These are phyloP conservation scores for Melanerpes aurifrons DNA, from an alignment of 2,113 vertebrate species.

Conservation along the genomic window DNA sequence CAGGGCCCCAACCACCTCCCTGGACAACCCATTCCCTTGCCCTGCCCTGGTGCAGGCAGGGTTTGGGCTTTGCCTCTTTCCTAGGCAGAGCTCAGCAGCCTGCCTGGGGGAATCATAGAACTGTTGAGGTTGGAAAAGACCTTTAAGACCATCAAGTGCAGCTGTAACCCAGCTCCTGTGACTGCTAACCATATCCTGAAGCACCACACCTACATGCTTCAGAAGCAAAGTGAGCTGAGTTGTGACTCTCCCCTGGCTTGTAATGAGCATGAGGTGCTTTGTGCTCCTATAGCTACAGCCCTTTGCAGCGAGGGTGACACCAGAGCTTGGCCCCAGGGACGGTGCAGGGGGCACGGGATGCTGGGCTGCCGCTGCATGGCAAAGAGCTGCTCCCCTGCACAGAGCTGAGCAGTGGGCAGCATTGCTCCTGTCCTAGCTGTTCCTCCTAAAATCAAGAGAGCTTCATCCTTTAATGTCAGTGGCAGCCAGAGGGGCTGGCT, in stretches of 20 bases:
- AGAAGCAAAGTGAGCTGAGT: not conserved
- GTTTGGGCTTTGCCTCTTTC: not conserved
- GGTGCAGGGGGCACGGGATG: not conserved
- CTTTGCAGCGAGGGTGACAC: fast-evolving
- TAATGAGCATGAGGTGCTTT: not conserved
- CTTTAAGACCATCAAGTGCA: too few species aligned
- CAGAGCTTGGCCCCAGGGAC: not conserved
- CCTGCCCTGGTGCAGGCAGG: not conserved
- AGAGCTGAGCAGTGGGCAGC: fast-evolving
- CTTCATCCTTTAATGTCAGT: not conserved
- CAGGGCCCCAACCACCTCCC: too few species aligned
- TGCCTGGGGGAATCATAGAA: not conserved
- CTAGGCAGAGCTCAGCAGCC: fast-evolving
- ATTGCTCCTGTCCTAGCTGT: fast-evolving
- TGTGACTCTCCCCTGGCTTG: not conserved
- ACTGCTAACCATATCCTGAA: too few species aligned
- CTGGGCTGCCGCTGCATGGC: fast-evolving
- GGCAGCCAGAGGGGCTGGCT: slow-evolving; percentile 14
- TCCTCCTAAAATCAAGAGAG: not conserved
- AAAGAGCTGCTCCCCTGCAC: not conserved
- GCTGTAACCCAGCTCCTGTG: too few species aligned
- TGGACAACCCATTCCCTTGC: not conserved
- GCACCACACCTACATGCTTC: too few species aligned
- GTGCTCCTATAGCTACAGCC: not conserved
- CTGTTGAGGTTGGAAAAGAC: too few species aligned